Evolutionary conservation across 2,113 vertebrate species (phyloP).

Genomic region (Columbina picui): DNA sequence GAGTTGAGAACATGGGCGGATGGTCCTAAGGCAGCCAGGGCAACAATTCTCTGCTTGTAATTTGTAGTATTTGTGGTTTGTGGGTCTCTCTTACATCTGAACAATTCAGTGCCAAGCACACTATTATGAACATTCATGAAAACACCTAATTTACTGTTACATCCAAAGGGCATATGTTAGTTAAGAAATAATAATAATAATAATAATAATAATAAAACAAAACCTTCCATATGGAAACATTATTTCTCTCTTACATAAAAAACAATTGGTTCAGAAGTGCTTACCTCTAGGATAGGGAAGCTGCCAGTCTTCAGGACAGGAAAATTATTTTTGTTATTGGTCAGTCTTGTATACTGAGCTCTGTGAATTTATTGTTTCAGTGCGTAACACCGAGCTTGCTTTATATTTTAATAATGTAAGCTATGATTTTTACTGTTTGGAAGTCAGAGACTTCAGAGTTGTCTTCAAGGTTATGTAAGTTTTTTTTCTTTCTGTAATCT

Average conservation of each 20-base stretch:
- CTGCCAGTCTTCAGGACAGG: neutral
- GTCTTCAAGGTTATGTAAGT: neutral
- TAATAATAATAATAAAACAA: too few species aligned
- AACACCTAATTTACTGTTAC: neutral
- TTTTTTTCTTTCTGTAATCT: neutral
- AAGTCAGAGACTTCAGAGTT: neutral
- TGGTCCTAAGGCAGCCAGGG: neutral
- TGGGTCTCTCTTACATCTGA: neutral
- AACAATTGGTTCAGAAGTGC: neutral
- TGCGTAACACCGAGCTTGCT: neutral
- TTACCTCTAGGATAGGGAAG: neutral
- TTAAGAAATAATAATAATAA: neutral
- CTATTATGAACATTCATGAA: neutral
- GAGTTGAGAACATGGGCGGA: neutral
- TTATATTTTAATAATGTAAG: neutral
- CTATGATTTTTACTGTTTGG: neutral
- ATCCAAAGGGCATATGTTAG: neutral
- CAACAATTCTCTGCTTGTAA: neutral
- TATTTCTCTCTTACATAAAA: neutral
- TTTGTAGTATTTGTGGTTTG: neutral
- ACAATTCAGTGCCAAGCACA: neutral
- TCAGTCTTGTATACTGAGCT: neutral
- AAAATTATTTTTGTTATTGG: neutral
- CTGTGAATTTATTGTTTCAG: neutral
- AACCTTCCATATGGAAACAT: neutral